A percentile compares a stretch with the other conserved stretches of the same genome.
Conservation (phyloP, 2,888 invertebrate genomes). For the Agriotes lineatus region DNA sequence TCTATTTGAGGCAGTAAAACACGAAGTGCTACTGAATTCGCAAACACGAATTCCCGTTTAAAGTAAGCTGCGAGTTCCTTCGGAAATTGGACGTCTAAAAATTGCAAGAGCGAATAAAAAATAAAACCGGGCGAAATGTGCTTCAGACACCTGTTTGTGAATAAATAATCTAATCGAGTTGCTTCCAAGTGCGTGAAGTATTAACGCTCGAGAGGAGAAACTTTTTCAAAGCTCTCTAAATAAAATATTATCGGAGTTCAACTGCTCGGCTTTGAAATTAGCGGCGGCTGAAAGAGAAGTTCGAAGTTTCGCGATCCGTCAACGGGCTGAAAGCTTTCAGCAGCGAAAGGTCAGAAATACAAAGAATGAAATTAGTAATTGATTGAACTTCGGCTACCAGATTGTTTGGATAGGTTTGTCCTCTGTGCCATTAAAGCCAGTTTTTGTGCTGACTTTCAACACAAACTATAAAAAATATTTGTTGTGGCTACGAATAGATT, state of each 20-base stretch:
- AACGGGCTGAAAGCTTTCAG: background rate
- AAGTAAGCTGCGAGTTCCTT: too few species aligned
- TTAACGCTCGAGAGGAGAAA: background rate
- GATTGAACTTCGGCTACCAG: background rate
- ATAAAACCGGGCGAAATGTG: background rate
- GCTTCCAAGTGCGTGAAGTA: background rate
- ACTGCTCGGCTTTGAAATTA: background rate
- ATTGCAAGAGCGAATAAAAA: too few species aligned
- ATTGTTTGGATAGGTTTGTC: too few species aligned
- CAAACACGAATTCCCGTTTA: too few species aligned
- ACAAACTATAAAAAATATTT: too few species aligned
- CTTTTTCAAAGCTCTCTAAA: background rate
- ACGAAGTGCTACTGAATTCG: too few species aligned
- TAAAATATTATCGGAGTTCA: slow-evolving; percentile 3
- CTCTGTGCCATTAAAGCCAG: too few species aligned
- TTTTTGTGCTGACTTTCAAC: too few species aligned
- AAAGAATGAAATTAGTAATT: background rate
- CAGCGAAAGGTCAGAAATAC: background rate
- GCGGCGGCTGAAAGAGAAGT: background rate
- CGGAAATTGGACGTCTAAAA: too few species aligned
- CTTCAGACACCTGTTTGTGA: background rate
- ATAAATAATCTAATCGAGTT: slow-evolving; percentile 8
- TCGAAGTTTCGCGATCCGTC: background rate
- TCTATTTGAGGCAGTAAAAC: too few species aligned
- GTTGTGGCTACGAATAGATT: too few species aligned